Evolutionary conservation across 2,797 vertebrate species (phyloP).

Genomic region (Parotocinclus haroldoi): DNA sequence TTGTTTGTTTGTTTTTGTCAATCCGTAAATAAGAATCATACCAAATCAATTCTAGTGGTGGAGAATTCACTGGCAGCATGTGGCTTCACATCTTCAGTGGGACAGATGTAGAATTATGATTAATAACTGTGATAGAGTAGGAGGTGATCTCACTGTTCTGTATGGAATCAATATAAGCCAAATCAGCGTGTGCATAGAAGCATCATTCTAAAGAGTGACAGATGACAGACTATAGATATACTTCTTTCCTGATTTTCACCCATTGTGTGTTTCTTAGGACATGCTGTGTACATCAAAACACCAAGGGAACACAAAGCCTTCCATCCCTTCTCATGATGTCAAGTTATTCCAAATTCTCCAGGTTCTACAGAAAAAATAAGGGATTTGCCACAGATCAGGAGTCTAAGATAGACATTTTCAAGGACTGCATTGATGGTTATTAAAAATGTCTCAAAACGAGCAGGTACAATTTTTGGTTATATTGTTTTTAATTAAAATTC

Average conservation of each 20-base stretch:
- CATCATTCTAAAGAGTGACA: slow-evolving; percentile 1
- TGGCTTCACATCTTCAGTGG: slow-evolving; percentile 2
- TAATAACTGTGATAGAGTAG: slow-evolving; percentile 11
- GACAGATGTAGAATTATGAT: background rate
- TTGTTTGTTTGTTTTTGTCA: too few relatives aligned
- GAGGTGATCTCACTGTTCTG: slow-evolving; percentile 11
- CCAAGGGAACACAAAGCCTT: slow-evolving; percentile 11
- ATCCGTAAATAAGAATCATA: background rate
- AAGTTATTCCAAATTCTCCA: slow-evolving; percentile 48
- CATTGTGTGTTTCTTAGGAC: slow-evolving; percentile 40
- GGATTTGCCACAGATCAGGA: slow-evolving; percentile 29
- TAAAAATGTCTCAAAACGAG: background rate
- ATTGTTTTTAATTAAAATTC: slow-evolving; percentile 65
- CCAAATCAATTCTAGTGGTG: background rate
- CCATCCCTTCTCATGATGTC: slow-evolving; percentile 36
- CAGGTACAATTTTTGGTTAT: slow-evolving; percentile 18
- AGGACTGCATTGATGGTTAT: background rate
- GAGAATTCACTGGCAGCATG: background rate
- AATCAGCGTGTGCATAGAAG: background rate
- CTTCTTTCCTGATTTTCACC: background rate
- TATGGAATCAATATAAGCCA: slow-evolving; percentile 1
- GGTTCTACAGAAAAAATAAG: slow-evolving; percentile 41
- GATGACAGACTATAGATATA: background rate
- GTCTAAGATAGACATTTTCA: slow-evolving; percentile 25
- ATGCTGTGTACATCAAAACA: slow-evolving; percentile 21